Evolutionary conservation across 2,888 invertebrate species (phyloP), one percentile per base, ranked within the genome.

Genomic region (Amphiduros pacificus): DNA sequence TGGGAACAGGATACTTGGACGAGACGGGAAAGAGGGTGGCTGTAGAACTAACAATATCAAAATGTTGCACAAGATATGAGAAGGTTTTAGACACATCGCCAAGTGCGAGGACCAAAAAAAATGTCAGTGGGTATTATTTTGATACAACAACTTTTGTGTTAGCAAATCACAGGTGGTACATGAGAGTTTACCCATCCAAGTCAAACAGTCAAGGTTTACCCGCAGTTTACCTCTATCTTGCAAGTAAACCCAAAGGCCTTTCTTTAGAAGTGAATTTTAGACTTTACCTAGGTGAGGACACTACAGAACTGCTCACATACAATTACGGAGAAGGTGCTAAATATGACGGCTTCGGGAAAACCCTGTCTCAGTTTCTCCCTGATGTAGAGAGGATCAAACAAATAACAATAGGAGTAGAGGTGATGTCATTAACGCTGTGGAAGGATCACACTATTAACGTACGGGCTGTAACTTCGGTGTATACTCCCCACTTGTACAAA

Each of bases 321-420:
- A 59, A 67, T 44, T 71, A 69, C 44, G 71, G 71, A 11, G 70
- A 71, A 41, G 70, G 71, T 14, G 70, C 71, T 4, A 69, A 69
- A 52, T 71, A 66, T 50, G 71, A 71, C 41, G 71, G 71, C 11
- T 71, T 71, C 54, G 71, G 71, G 6, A 71, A 71, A 55, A 71
- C 71, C 11, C 64, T 71, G 0, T 50, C 65, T 14, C 60, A 67
- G 40, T 44, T 56, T 22, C 32, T 71, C 20, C 50, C 58, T 22
- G 63, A 66, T 49, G 57, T 58, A 6, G 61, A 64, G 24, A 64
- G 57, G 31, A 26, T 66, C 41, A 55, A 28, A 17, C 59, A 63
- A 51, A 26, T 71, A 20, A 55, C 53, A 4, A 63, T 66, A n/a
- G 69, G 66, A 5, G 67, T 69, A 11, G 71, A 71, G 31, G 61